phyloP scores from a whole-genome alignment of 2,113 vertebrate genomes.

The Melanerpes aurifrons region DNA sequence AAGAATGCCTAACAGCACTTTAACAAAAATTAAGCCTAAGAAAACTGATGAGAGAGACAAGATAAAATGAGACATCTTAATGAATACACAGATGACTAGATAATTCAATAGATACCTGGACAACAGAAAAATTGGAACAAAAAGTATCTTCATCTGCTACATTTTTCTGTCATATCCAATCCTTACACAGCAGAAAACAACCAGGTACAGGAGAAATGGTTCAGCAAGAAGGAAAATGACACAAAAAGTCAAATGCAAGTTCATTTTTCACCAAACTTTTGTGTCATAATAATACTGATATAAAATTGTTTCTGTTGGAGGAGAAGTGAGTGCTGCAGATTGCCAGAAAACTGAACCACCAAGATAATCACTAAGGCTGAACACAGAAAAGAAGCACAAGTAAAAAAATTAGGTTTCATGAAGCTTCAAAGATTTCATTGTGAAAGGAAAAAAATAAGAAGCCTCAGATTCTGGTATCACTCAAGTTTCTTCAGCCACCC shows the following conservation, averaged over 20 bases:
- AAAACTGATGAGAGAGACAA: slow-evolving; percentile 22
- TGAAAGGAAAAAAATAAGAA: not conserved
- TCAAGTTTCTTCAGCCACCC: not conserved
- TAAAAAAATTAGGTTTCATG: not conserved
- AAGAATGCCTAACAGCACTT: not conserved
- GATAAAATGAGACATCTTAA: slow-evolving; percentile 18
- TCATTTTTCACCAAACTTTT: slow-evolving; percentile 21
- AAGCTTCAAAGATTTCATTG: not conserved
- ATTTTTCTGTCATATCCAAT: not conserved
- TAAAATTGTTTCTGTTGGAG: not conserved
- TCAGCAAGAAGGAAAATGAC: slow-evolving; percentile 22
- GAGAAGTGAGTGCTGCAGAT: not conserved
- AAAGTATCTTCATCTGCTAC: not conserved
- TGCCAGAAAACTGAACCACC: slow-evolving; percentile 12
- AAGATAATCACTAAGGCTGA: not conserved
- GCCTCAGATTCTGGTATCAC: not conserved
- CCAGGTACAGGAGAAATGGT: slow-evolving; percentile 4
- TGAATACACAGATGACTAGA: not conserved
- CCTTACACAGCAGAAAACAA: not conserved
- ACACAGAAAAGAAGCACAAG: not conserved
- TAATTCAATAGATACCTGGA: slow-evolving; percentile 15
- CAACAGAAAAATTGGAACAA: not conserved
- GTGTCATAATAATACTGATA: slow-evolving; percentile 29
- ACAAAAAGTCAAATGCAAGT: slow-evolving; percentile 11
- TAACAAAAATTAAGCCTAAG: slow-evolving; percentile 13